phyloP scores from a whole-genome alignment of 92 coral and sea anemone species.

The Epizoanthus rinbou region DNA sequence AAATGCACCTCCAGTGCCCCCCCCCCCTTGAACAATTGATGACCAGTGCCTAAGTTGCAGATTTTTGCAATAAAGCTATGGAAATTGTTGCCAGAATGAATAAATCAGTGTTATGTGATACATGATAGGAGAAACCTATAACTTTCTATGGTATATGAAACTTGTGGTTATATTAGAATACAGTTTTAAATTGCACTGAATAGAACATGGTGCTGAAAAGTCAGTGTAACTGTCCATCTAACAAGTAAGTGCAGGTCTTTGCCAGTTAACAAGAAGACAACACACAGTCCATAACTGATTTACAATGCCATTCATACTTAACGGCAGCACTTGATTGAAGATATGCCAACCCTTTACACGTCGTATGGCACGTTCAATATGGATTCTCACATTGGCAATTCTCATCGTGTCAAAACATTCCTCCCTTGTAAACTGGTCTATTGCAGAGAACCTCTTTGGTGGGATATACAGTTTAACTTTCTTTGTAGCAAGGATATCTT shows the following conservation, averaged over 20 bases:
- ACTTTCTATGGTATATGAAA: no score
- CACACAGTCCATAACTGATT: conserved; percentile 68
- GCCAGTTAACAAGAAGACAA: conserved; percentile 65
- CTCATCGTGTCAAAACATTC: conserved; percentile 66
- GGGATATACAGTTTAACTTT: conserved; percentile 55
- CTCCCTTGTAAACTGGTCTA: conserved; percentile 59
- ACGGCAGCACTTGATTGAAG: conserved; percentile 65
- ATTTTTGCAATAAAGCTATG: no score
- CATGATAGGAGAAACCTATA: no score
- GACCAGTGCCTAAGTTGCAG: no score
- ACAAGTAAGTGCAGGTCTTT: conserved; percentile 54
- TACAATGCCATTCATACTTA: conserved; percentile 59
- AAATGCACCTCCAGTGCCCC: no score
- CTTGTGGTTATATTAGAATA: no score
- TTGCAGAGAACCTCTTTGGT: conserved; percentile 47
- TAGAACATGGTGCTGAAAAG: no score
- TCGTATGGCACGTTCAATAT: conserved; percentile 69
- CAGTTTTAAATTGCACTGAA: no score
- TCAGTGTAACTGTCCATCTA: neutral
- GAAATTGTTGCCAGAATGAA: no score
- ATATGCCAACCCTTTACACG: conserved; percentile 71
- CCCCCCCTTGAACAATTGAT: no score
- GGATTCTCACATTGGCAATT: conserved; percentile 70
- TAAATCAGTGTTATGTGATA: no score
- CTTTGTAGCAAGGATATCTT: conserved; percentile 55